Conservation (phyloP, 2,888 invertebrate species). For the Philhelius pedissequus region DNA sequence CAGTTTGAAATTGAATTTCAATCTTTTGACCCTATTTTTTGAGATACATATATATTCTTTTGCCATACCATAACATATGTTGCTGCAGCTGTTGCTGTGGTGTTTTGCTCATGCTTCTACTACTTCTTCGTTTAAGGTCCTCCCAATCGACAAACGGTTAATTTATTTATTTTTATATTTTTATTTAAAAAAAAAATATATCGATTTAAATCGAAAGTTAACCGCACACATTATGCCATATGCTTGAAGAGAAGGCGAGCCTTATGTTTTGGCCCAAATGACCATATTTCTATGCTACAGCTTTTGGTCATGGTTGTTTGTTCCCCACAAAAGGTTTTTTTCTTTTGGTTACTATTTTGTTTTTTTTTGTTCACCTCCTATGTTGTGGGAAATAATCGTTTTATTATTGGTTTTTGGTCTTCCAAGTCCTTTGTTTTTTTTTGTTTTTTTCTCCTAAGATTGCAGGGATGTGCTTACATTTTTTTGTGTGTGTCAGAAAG, state of each 20-base stretch:
- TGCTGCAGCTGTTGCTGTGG: not conserved
- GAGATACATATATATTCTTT: conserved; percentile 16
- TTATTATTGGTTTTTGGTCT: conserved; percentile 64
- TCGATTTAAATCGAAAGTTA: conserved; percentile 60
- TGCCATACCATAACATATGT: not conserved
- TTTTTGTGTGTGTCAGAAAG: conserved; percentile 38
- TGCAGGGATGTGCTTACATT: conserved; percentile 31
- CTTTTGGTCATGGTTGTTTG: conserved; percentile 30
- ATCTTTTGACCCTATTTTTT: conserved; percentile 32
- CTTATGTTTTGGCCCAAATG: conserved; percentile 17
- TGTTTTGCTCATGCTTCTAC: not conserved
- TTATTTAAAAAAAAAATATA: conserved; percentile 27
- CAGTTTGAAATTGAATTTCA: conserved; percentile 54
- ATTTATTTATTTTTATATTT: conserved; percentile 11
- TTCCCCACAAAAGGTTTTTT: conserved; percentile 9
- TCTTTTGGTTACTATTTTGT: too few species aligned
- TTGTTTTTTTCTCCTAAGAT: not conserved
- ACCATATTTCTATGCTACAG: conserved; percentile 21
- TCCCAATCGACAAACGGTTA: conserved; percentile 20
- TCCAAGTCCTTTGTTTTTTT: not conserved
- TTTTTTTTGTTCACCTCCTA: not conserved
- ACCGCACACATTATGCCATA: conserved; percentile 52
- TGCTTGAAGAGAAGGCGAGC: not conserved
- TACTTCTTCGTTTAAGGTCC: conserved; percentile 12
- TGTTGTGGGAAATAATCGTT: conserved; percentile 51